Evolutionary conservation across 1,140 invertebrate genomes (phyloP), one percentile per base, ranked within the genome.

Genomic region (Brachionus angularis): DNA sequence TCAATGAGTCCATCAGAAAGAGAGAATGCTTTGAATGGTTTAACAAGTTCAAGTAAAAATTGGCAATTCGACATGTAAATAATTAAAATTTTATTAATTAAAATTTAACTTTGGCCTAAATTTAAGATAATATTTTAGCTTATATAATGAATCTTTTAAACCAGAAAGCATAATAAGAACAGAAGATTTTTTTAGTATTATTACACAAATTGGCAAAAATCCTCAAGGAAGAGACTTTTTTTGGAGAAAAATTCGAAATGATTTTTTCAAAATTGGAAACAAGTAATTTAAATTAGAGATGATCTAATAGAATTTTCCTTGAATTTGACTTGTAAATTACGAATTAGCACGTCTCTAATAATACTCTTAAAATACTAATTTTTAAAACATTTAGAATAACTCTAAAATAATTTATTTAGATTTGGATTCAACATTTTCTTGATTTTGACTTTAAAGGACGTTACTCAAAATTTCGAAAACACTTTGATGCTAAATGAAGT

Each of bases 121-220:
- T n/a, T n/a, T n/a, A n/a, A n/a, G n/a, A n/a, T n/a, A 55, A 3
- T 3, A 33, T 47, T 55, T 55, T 8, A 55, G 52, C 33, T 55
- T 55, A 31, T 55, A 55, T 55, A 31, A 55, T 12, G 52, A 55
- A 55, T 27, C 52, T 31, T 55, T 55, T 34, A 55, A 55, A 33
- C 31, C 31, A 21, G 33, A 55, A 33, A 55, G 52, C 27, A 55
- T 33, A 34, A 55, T 55, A 21, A 31, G 52, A 55, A 34, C 5
- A 16, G 61, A 64, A 27, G 64, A 69, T 23, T 50, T 69, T 52
- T 69, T 34, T n/a, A 5, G 10, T 34, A 16, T 69, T 16, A 69
- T 69, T 23, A 14, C 44, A 25, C 8, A 27, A 23, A 49, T 69
- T n/a, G 44, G 64, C 8, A 29, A 69, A 52, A 69, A 46, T 29